Evolutionary conservation across 1,140 invertebrate species (phyloP).

Genomic region (Acromyrmex echinatior): DNA sequence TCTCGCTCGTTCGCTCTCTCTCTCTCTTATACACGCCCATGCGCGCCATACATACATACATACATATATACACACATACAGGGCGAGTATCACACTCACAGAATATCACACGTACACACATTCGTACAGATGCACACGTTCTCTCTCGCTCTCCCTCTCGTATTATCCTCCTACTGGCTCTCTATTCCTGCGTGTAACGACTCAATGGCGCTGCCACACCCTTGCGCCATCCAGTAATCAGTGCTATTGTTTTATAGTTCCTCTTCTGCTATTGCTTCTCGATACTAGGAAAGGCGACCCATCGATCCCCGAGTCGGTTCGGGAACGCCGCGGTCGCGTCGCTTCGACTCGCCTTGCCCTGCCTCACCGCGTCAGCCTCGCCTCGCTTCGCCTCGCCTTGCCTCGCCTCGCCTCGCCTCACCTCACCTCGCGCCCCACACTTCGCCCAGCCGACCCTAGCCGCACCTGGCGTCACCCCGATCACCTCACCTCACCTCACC

Average conservation of each 20-base stretch:
- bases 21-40: conserved; percentile 38
- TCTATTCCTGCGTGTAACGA: conserved; percentile 85
- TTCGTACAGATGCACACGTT: conserved; percentile 1
- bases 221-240: conserved; percentile 86
- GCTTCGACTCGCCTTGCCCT: not conserved
- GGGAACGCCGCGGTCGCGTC: conserved; percentile 41
- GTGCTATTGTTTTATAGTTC: conserved; percentile 85
- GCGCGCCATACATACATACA: not conserved
- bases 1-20: conserved; percentile 20
- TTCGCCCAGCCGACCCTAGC: too few relatives aligned
- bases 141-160: conserved; percentile 51
- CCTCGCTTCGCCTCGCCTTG: conserved; percentile 8
- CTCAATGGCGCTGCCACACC: conserved; percentile 86
- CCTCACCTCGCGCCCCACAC: too few relatives aligned
- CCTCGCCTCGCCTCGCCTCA: not conserved
- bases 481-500: not conserved
- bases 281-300: conserved; percentile 59
- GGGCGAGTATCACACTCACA: too few relatives aligned
- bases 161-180: conserved; percentile 79
- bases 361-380: conserved; percentile 7
- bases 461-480: too few relatives aligned
- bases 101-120: not conserved
- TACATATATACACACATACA: not conserved
- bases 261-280: conserved; percentile 71
- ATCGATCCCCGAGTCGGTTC: conserved; percentile 65